A percentile compares a stretch with the other conserved stretches of the same genome.
These are phyloP conservation scores for Hypocryptadius cinnamomeus DNA, from an alignment of 2,113 vertebrate genomes.

Conservation along the genomic window DNA sequence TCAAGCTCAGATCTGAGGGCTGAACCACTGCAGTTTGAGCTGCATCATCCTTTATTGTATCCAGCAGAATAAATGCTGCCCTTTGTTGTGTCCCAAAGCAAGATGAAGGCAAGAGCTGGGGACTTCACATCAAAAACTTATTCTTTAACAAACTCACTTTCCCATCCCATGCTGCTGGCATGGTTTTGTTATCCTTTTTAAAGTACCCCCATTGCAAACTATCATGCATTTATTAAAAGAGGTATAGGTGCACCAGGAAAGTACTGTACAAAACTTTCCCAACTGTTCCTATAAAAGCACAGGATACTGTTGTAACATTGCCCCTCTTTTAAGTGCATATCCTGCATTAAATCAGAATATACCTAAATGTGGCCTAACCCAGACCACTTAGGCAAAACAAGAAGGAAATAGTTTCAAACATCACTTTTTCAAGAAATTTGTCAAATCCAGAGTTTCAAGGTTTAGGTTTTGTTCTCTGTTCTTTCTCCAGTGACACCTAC, in stretches of 20 bases:
- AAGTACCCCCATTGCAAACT: background rate
- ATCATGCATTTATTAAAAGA: background rate
- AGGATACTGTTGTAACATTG: background rate
- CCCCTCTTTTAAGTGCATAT: background rate
- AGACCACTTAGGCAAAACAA: background rate
- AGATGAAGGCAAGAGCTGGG: background rate
- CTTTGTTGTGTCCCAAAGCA: slow-evolving; percentile 1
- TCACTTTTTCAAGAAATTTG: background rate
- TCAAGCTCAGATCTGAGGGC: slow-evolving; percentile 17
- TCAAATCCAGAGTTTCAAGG: background rate
- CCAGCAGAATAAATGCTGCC: slow-evolving; percentile 9
- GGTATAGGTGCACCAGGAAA: background rate
- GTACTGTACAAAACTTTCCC: background rate
- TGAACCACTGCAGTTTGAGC: background rate
- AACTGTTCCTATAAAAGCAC: background rate
- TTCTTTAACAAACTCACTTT: background rate
- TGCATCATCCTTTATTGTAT: background rate
- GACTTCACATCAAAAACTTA: background rate
- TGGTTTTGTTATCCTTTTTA: background rate
- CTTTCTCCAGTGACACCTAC: background rate
- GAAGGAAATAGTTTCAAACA: background rate
- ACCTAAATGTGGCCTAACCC: background rate
- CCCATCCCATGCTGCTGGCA: background rate
- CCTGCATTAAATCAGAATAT: background rate
- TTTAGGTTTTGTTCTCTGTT: background rate